Evolutionary conservation across 2,113 vertebrate species (phyloP).

Genomic region (Psilopsiagon aurifrons): DNA sequence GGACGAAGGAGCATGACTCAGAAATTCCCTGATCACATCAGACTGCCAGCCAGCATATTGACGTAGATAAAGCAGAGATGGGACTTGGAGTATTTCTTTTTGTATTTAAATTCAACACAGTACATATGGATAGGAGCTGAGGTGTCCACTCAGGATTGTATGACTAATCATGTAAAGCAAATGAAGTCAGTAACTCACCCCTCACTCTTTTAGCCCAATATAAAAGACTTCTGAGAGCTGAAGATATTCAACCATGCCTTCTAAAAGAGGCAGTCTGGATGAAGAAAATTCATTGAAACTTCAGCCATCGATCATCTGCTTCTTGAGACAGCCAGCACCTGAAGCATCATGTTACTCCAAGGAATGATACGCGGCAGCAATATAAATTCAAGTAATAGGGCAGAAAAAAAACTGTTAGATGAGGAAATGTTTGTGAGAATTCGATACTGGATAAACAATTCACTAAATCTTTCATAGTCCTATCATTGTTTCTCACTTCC

Average conservation of each 20-base stretch:
- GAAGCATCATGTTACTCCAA: neutral
- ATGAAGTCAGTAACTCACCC: neutral
- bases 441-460: neutral
- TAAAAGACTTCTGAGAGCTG: neutral
- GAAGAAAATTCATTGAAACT: neutral
- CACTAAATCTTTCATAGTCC: neutral
- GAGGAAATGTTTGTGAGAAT: neutral
- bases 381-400: conserved; percentile 15
- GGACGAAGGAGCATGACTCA: neutral
- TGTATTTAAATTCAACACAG: neutral
- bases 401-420: neutral
- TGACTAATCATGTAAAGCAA: rapidly evolving
- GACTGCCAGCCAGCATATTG: neutral
- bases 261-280: neutral
- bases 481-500: neutral
- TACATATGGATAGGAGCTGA: neutral
- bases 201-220: neutral
- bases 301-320: neutral
- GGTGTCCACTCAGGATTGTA: neutral
- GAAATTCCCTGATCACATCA: neutral
- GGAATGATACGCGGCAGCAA: neutral
- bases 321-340: neutral
- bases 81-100: neutral
- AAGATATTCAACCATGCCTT: neutral
- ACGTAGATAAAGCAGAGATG: neutral